Evolutionary conservation across 2,797 vertebrate genomes (phyloP).

Genomic region (Ibycter americanus): DNA sequence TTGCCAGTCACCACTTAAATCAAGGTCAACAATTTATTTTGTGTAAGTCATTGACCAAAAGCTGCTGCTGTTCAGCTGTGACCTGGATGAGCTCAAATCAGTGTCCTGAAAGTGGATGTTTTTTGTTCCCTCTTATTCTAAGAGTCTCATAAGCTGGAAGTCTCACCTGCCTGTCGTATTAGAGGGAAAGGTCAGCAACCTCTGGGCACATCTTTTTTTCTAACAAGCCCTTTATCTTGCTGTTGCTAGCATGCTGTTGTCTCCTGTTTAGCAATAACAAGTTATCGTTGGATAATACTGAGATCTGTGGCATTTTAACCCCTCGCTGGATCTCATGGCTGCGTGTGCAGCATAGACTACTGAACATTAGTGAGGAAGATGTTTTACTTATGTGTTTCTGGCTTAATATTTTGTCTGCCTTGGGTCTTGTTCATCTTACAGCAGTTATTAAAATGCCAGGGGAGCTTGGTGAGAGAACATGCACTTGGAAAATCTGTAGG

Average conservation of each 20-base stretch:
- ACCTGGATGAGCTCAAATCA: neutral
- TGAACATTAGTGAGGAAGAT: neutral
- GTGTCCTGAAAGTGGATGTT: neutral
- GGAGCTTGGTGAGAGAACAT: neutral
- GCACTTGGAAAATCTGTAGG: neutral
- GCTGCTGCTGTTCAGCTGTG: neutral
- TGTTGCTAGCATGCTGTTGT: neutral
- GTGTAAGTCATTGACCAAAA: neutral
- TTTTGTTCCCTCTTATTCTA: neutral
- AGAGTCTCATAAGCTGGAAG: neutral
- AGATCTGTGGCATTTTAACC: neutral
- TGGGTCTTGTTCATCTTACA: neutral
- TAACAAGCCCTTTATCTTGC: neutral
- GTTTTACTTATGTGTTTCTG: neutral
- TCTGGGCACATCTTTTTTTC: neutral
- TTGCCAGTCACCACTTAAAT: neutral
- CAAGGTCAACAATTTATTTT: neutral
- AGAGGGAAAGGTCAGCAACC: neutral
- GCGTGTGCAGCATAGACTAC: neutral
- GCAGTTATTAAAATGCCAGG: neutral
- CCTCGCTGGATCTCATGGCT: neutral
- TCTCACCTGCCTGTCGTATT: neutral
- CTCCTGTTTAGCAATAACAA: neutral
- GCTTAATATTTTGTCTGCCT: neutral
- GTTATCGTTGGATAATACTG: neutral